Conservation (phyloP, 2,888 invertebrate genomes). For the Bimastos eiseni region DNA sequence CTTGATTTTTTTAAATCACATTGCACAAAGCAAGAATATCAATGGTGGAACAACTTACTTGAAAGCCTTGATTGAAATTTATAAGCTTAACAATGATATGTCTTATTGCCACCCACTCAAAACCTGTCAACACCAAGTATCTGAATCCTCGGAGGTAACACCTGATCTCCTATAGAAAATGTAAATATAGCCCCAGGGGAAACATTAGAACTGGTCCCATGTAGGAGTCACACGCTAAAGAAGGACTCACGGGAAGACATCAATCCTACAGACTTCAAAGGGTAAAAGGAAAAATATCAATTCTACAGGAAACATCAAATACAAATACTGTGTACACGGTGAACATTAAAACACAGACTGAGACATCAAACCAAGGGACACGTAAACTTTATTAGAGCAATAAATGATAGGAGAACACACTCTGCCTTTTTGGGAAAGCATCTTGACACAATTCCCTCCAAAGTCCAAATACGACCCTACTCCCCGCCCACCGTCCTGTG, state of each 20-base stretch:
- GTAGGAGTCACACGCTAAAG: neutral
- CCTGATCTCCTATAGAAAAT: too few relatives aligned
- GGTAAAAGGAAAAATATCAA: neutral
- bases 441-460: neutral
- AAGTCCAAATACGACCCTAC: neutral
- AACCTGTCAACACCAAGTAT: neutral
- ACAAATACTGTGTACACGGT: neutral
- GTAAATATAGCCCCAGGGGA: too few relatives aligned
- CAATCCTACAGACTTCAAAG: slow-evolving; percentile 13
- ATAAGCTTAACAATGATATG: neutral
- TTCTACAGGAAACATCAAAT: neutral
- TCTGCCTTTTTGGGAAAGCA: neutral
- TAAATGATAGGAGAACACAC: neutral
- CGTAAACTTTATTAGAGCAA: neutral
- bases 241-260: neutral
- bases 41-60: neutral
- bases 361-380: neutral
- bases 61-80: too few relatives aligned
- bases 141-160: neutral
- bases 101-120: neutral
- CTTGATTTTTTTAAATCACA: too few relatives aligned
- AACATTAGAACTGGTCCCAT: neutral
- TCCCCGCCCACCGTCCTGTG: neutral
- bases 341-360: neutral
- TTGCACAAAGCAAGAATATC: neutral